These are phyloP conservation scores for Drosophila conformis DNA, from an alignment of 2,888 invertebrate genomes.

Conservation along the genomic window DNA sequence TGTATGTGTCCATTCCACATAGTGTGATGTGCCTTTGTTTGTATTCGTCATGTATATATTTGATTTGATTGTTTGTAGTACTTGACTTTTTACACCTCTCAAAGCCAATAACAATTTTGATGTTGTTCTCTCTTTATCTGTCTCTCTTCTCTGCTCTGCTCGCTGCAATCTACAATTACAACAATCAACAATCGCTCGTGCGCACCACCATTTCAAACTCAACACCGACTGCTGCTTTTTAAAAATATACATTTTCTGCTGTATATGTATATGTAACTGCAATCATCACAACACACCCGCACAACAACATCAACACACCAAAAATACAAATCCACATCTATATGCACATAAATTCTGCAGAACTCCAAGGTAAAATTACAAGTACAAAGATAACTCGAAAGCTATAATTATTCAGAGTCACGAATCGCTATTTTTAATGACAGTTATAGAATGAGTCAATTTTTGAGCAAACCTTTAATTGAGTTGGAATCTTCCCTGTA, in stretches of 20 bases:
- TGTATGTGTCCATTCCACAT: constrained; percentile 18
- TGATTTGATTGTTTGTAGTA: constrained; percentile 2
- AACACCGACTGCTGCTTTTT: constrained; percentile 48
- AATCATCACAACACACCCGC: constrained; percentile 24
- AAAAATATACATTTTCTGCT: neutral
- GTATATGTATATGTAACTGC: constrained; percentile 39
- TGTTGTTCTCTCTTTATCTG: constrained; percentile 48
- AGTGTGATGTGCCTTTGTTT: constrained; percentile 13
- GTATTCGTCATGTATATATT: constrained; percentile 12
- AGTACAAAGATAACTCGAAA: neutral
- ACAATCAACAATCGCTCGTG: constrained; percentile 51
- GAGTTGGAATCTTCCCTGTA: neutral
- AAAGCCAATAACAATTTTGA: constrained; percentile 25
- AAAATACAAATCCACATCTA: constrained; percentile 21
- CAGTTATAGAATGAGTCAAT: neutral
- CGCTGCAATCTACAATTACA: constrained; percentile 34
- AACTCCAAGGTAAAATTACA: constrained; percentile 81
- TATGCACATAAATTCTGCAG: constrained; percentile 61
- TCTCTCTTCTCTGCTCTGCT: constrained; percentile 13
- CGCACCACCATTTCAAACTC: constrained; percentile 40
- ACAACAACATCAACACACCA: constrained; percentile 28
- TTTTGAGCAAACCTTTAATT: neutral
- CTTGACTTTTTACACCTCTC: constrained; percentile 10
- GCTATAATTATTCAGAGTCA: neutral
- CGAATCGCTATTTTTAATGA: constrained; percentile 1